phyloP scores from a whole-genome alignment of 2,113 vertebrate species.

The Solea senegalensis region DNA sequence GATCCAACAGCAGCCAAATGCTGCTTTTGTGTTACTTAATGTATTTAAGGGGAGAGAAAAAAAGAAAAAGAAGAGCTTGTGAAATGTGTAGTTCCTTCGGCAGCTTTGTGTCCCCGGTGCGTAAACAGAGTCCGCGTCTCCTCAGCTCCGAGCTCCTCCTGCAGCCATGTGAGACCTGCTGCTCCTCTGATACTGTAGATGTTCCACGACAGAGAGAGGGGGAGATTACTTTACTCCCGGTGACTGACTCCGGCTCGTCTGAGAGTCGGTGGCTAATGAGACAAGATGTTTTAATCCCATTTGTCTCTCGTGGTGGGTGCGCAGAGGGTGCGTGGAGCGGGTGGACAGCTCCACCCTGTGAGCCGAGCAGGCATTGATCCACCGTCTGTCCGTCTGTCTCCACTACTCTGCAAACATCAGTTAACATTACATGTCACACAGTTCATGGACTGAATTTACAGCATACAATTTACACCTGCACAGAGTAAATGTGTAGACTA shows the following conservation, averaged over 20 bases:
- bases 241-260: slow-evolving; percentile 40
- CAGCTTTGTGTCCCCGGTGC: slow-evolving; percentile 1
- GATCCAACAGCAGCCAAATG: slow-evolving; percentile 27
- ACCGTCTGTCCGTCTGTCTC: too few relatives aligned
- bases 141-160: slow-evolving; percentile 28
- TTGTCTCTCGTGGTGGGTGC: slow-evolving; percentile 46
- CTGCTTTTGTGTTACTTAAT: slow-evolving; percentile 5
- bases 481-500: too few relatives aligned
- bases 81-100: slow-evolving; percentile 18
- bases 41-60: not conserved
- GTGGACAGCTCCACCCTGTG: slow-evolving; percentile 78
- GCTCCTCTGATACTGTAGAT: slow-evolving; percentile 12
- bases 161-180: slow-evolving; percentile 58
- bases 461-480: too few relatives aligned
- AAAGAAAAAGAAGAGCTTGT: not conserved
- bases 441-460: too few relatives aligned
- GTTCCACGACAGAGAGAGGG: not conserved
- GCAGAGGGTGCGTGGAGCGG: slow-evolving; percentile 6
- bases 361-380: not conserved
- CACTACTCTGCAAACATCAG: not conserved
- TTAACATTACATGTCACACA: not conserved
- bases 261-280: slow-evolving; percentile 63
- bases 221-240: slow-evolving; percentile 23
- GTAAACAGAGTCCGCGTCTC: slow-evolving; percentile 16
- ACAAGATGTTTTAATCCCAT: slow-evolving; percentile 81